Evolutionary conservation across 1,140 invertebrate genomes (phyloP), one percentile per base, ranked within the genome.

Genomic region (Solen grandis): DNA sequence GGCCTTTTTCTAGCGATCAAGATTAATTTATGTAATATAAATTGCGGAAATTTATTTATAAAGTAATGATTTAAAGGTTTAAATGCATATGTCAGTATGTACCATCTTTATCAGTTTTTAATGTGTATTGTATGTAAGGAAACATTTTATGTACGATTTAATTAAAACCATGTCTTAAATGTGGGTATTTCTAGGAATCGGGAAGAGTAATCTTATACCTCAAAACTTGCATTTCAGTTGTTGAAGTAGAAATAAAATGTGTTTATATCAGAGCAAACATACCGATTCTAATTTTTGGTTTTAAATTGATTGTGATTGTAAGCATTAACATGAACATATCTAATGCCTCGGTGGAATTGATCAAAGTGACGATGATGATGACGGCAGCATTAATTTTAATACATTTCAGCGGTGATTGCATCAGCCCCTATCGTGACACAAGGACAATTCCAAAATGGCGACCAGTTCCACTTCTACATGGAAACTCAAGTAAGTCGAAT

Each of bases 381-480:
- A 27, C 8, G 14, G 10, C 55, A 59, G 55, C 27, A 35, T n/a
- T 62, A 16, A 25, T 69, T 36, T 54, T 46, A n/a, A 59, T 66
- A 33, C 46, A 29, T 74, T 78, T 2, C 69, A 88, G 87, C 33
- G 36, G 79, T 72, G 33, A 59, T 84, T 33, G 54, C 75, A n/a
- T 22, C 55, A 10, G 70, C 79, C 3, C 63, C 77, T 8, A 33
- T 70, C 14, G 50, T 50, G 10, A 33, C 83, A 5, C 66, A 55
- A 25, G 83, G 85, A 10, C 38, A 36, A 38, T 55, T 79, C 16
- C 35, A 62, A 14, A 76, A 52, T 10, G 76, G 62, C 16, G 60
- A 70, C 13, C 82, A 85, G 38, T 75, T 84, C 29, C 84, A 87
- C 57, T 87, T 85, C 63, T 84, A 87, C 65, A 84, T 87, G 74